Conservation (phyloP, 2,113 vertebrate species). For the Tylochromis polylepis region DNA sequence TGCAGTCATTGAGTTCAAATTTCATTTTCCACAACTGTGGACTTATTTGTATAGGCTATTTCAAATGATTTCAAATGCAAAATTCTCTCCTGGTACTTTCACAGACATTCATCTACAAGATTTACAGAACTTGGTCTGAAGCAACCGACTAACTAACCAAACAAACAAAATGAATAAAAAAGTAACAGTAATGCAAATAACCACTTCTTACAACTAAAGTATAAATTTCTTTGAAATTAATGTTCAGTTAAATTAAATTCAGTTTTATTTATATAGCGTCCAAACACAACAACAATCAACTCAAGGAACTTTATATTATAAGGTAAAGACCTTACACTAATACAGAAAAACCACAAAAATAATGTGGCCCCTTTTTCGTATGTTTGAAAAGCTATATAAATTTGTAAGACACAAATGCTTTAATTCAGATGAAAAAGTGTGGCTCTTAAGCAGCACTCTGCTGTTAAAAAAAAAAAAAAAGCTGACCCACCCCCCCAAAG, state of each 20-base stretch:
- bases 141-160: not conserved
- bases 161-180: not conserved
- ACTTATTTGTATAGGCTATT: too few relatives aligned
- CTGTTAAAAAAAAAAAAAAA: not conserved
- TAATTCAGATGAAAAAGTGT: not conserved
- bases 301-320: too few relatives aligned
- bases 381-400: not conserved
- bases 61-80: not conserved
- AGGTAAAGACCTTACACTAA: too few relatives aligned
- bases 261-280: not conserved
- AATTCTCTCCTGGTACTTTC: not conserved
- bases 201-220: not conserved
- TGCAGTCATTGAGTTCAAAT: not conserved
- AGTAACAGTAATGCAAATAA: not conserved
- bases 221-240: not conserved
- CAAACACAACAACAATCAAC: too few relatives aligned
- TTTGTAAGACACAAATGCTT: not conserved
- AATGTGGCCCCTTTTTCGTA: too few relatives aligned
- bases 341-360: too few relatives aligned
- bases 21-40: too few relatives aligned
- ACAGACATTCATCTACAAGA: not conserved
- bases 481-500: too few relatives aligned
- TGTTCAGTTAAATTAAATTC: accelerated
- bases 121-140: not conserved
- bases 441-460: not conserved